These are phyloP conservation scores for Gymnobelideus leadbeateri DNA, from an alignment of 2,113 vertebrate species.

Conservation along the genomic window DNA sequence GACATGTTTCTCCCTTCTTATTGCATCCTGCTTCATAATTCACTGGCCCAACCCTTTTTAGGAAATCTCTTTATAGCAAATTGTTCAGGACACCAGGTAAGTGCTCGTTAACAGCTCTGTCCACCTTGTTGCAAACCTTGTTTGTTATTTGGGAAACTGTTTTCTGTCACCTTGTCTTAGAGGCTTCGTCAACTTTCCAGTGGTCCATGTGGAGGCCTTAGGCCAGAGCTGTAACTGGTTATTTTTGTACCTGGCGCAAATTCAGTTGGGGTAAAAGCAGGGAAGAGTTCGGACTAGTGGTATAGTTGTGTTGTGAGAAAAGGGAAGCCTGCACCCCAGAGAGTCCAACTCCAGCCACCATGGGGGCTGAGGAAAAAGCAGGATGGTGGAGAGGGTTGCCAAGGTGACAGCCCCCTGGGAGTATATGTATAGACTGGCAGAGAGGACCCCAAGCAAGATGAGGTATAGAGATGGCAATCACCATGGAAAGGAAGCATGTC, in stretches of 20 bases:
- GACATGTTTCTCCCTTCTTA: slow-evolving; percentile 86
- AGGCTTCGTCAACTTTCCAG: slow-evolving; percentile 20
- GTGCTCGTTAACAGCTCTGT: slow-evolving; percentile 66
- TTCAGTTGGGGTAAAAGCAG: not conserved
- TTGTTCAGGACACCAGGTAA: slow-evolving; percentile 79
- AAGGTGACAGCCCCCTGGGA: not conserved
- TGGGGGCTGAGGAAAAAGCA: not conserved
- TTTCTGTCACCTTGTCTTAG: slow-evolving; percentile 50
- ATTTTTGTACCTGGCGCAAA: not conserved
- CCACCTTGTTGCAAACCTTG: slow-evolving; percentile 56
- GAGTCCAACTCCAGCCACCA: not conserved
- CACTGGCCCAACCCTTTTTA: slow-evolving; percentile 84
- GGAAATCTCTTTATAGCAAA: slow-evolving; percentile 80
- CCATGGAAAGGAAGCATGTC: not conserved
- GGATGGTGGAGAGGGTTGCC: not conserved
- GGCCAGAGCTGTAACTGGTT: not conserved
- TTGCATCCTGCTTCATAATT: slow-evolving; percentile 84
- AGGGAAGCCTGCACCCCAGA: not conserved
- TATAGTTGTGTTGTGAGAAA: not conserved
- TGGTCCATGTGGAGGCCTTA: not conserved
- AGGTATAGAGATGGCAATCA: not conserved
- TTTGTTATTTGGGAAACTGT: slow-evolving; percentile 72
- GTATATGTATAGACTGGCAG: not conserved
- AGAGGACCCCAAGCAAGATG: not conserved
- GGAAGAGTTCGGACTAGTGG: not conserved